Conservation (phyloP, 2,113 vertebrate genomes). For the Oxyruncus cristatus region DNA sequence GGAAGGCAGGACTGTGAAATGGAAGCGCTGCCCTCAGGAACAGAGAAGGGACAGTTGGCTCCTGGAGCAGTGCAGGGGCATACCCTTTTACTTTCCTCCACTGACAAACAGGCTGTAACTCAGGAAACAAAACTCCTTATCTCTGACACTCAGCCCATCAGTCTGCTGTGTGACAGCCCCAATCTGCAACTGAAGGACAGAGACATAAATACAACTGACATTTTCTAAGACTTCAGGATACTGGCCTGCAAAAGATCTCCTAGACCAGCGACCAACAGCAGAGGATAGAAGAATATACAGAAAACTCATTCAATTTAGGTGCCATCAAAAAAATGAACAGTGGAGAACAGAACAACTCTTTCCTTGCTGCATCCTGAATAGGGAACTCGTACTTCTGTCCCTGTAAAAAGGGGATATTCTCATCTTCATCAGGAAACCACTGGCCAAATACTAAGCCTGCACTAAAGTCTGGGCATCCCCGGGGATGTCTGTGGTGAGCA, state of each 20-base stretch:
- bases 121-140: neutral
- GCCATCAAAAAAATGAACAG: neutral
- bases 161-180: neutral
- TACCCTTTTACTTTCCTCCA: neutral
- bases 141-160: neutral
- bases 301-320: neutral
- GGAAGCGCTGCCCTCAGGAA: neutral
- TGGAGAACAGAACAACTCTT: neutral
- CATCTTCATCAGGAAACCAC: neutral
- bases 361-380: neutral
- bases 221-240: neutral
- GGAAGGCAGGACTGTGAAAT: neutral
- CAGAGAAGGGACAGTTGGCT: neutral
- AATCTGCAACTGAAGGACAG: conserved; percentile 3
- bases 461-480: neutral
- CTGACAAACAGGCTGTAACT: neutral
- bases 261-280: neutral
- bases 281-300: neutral
- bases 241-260: neutral
- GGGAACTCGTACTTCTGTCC: neutral
- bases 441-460: neutral
- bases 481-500: neutral
- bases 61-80: neutral
- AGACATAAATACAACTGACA: conserved; percentile 1
- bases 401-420: neutral